Evolutionary conservation across 2,113 vertebrate species (phyloP), one percentile per base, ranked within the genome.

Genomic region (Otolemur garnettii): DNA sequence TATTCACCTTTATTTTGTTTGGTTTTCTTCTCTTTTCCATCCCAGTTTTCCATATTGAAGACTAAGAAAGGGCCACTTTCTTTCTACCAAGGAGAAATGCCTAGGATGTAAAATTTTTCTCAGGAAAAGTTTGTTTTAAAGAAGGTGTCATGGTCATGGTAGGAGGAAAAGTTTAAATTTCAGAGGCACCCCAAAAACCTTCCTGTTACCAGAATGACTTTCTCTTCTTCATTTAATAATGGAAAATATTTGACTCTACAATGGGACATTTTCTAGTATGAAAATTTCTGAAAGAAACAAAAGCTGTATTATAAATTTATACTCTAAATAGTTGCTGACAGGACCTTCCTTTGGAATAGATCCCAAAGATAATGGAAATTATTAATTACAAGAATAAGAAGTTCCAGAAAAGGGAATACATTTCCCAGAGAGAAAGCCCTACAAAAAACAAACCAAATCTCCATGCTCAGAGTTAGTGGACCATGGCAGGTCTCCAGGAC

Each of bases 321-420:
- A 9, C 18, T 60, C 13, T 83, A 85, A 78, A 38, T 35, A 72
- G 35, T 26, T 75, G 9, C 68, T 78, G 30, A 66, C 9, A 72
- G 55, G 42, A 8, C 14, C 28, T 81, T 93, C 28, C 50, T 89
- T 92, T 74, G 72, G 35, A 77, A 53, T 7, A 64, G 38, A 62
- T 38, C 84, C 93, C 81, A 81, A 91, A 64, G 53, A 88, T 22
- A 71, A 62, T 77, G 6, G 4, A 75, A 81, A 19, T 88, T 87
- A 59, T 78, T 84, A 79, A 80, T 68, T 26, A 88, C 4, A 62
- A 22, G 19, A 38, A 75, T 33, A 69, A 87, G 22, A 35, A 2
- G 33, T 62, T 85, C 7, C 62, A 80, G 18, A 57, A 45, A 81
- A 93, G 38, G 11, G 11, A 28, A 59, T 2, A 33, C 10, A 50